Base-by-base conservation (phyloP, 2,888 invertebrate species). In the Brachyopa scutellaris region DNA sequence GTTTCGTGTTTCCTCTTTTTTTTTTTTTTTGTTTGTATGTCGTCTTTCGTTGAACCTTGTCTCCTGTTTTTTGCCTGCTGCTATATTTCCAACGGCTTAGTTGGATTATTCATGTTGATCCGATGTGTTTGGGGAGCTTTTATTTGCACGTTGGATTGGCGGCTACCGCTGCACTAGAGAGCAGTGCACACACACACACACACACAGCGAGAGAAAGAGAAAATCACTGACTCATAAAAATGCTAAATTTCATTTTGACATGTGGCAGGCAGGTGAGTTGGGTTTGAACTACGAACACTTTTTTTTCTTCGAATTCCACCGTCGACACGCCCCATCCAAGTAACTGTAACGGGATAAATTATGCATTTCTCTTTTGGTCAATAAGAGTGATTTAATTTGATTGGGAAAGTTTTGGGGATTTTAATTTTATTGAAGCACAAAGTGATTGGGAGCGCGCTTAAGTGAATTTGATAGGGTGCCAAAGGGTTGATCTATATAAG, bases 231-330 rank as follows among this genome's bases (percentile, higher is more conserved):
- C 40, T 77, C 82, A 82, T 77, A 77, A 77, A 77, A 82, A 82
- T 77, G 70, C 33, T 77, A 77, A 82, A 77, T 66, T 77, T 82
- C 59, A 82, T 77, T 77, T 72, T 76, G 80, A 80, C 76, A 64
- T 82, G 82, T 82, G 82, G 70, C 82, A 82, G 82, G 70, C 82
- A 82, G 82, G 77, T 82, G 82, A 82, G 64, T 70, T 61, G 70
- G 82, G 82, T 76, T 45, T 26, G 19, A n/a, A n/a, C n/a, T n/a
- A n/a, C n/a, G n/a, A n/a, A n/a, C n/a, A n/a, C n/a, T n/a, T n/a
- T n/a, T n/a, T n/a, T n/a, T n/a, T n/a, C n/a, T n/a, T n/a, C n/a
- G n/a, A n/a, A n/a, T n/a, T n/a, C n/a, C n/a, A n/a, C n/a, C n/a
- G n/a, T n/a, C n/a, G n/a, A n/a, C n/a, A n/a, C n/a, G n/a, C n/a